A percentile compares a stretch with the other conserved stretches of the same genome.
phyloP scores from a whole-genome alignment of 2,888 invertebrate genomes.

The Parochlus steinenii region DNA sequence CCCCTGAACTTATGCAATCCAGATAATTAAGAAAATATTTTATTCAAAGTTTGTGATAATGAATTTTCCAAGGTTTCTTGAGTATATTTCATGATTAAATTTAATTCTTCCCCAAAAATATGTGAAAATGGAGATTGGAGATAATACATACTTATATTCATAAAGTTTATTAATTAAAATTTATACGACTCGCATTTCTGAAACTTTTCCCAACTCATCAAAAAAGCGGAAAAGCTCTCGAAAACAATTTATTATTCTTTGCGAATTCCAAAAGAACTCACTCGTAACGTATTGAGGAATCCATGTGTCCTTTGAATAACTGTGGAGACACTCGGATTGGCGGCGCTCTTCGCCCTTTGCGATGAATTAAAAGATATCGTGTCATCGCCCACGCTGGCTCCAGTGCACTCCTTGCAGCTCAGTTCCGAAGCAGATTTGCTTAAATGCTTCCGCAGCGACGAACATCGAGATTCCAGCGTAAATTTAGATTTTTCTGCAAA shows the following conservation, averaged over 20 bases:
- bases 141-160: no score
- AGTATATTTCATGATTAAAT: no score
- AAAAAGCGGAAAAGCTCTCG: no score
- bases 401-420: conserved; percentile 39
- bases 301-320: conserved; percentile 69
- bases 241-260: neutral
- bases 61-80: no score
- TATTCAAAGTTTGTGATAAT: no score
- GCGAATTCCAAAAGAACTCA: conserved; percentile 20
- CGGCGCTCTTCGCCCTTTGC: conserved; percentile 30
- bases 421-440: conserved; percentile 72
- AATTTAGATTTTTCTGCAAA: conserved; percentile 7
- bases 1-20: no score
- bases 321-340: conserved; percentile 42
- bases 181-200: no score
- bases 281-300: conserved; percentile 65
- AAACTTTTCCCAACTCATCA: no score
- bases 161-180: no score
- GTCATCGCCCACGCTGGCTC: conserved; percentile 29
- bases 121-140: no score
- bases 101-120: no score
- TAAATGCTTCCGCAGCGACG: conserved; percentile 41
- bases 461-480: conserved; percentile 16
- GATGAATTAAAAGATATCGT: conserved; percentile 35
- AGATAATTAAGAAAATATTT: no score